phyloP scores from a whole-genome alignment of 1,140 invertebrate genomes.

The Condylostylus longicornis region DNA sequence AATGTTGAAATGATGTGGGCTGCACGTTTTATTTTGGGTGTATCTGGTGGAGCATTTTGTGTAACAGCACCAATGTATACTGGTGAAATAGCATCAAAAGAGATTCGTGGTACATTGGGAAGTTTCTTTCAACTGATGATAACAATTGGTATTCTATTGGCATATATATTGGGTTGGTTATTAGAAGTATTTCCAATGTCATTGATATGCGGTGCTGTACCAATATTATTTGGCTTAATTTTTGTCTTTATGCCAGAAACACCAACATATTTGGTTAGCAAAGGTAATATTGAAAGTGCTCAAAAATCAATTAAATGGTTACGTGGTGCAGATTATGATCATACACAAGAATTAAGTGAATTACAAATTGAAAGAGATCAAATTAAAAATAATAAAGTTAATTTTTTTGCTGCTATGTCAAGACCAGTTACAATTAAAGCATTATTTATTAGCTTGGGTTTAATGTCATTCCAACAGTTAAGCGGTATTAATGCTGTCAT shows the following conservation, averaged over 20 bases:
- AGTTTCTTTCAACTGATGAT: constrained; percentile 65
- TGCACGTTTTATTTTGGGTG: constrained; percentile 58
- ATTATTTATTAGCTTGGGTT: constrained; percentile 51
- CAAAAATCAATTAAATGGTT: constrained; percentile 45
- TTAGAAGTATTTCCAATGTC: constrained; percentile 44
- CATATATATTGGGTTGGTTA: constrained; percentile 48
- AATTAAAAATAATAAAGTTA: constrained; percentile 39
- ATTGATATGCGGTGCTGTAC: constrained; percentile 47
- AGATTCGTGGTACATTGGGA: constrained; percentile 62
- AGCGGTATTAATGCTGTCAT: constrained; percentile 75
- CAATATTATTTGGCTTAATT: constrained; percentile 45
- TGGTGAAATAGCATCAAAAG: constrained; percentile 63
- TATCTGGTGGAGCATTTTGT: constrained; percentile 58
- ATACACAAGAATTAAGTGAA: constrained; percentile 42
- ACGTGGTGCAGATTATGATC: constrained; percentile 47
- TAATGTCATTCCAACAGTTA: constrained; percentile 78
- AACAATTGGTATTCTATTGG: constrained; percentile 53
- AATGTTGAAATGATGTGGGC: constrained; percentile 50
- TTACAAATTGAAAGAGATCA: constrained; percentile 39
- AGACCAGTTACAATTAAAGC: constrained; percentile 48
- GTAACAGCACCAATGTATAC: constrained; percentile 66
- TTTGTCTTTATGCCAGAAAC: constrained; percentile 71
- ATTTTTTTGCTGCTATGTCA: constrained; percentile 39
- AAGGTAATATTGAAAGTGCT: constrained; percentile 45
- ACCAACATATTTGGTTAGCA: constrained; percentile 40